These are phyloP conservation scores for Saxicola maurus DNA, from an alignment of 2,797 vertebrate genomes.

Conservation along the genomic window DNA sequence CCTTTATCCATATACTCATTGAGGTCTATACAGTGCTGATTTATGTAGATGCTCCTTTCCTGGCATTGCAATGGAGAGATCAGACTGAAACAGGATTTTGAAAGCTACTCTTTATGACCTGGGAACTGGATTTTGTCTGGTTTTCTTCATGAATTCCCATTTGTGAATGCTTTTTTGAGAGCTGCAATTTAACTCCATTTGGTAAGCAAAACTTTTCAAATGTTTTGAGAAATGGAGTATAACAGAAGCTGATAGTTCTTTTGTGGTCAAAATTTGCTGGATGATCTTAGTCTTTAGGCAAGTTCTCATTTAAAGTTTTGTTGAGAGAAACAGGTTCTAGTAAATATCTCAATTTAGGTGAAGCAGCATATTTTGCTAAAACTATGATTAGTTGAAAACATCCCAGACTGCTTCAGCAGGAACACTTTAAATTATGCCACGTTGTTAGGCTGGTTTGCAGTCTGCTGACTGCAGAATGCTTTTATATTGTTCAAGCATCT, in stretches of 20 bases:
- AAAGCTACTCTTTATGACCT: not conserved
- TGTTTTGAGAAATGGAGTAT: not conserved
- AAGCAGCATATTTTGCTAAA: slow-evolving; percentile 9
- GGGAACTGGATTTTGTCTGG: not conserved
- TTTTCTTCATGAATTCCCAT: not conserved
- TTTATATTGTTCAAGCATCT: slow-evolving; percentile 9
- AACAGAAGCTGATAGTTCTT: not conserved
- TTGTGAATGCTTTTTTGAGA: not conserved
- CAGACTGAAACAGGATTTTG: not conserved
- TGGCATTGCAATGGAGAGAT: not conserved
- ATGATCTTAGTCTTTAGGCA: not conserved
- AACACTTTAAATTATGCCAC: not conserved
- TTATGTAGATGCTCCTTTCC: not conserved
- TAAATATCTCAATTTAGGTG: not conserved
- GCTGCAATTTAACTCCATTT: not conserved
- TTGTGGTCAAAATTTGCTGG: not conserved
- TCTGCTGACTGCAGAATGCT: slow-evolving; percentile 16
- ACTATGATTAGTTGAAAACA: not conserved
- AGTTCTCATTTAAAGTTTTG: not conserved
- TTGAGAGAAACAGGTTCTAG: not conserved
- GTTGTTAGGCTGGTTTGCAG: slow-evolving; percentile 6
- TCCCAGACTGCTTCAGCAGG: not conserved
- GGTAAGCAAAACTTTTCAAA: not conserved
- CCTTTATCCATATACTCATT: not conserved
- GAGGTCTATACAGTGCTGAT: not conserved